Base-by-base conservation (phyloP, 2,113 vertebrate genomes). In the Lucifuga dentata region DNA sequence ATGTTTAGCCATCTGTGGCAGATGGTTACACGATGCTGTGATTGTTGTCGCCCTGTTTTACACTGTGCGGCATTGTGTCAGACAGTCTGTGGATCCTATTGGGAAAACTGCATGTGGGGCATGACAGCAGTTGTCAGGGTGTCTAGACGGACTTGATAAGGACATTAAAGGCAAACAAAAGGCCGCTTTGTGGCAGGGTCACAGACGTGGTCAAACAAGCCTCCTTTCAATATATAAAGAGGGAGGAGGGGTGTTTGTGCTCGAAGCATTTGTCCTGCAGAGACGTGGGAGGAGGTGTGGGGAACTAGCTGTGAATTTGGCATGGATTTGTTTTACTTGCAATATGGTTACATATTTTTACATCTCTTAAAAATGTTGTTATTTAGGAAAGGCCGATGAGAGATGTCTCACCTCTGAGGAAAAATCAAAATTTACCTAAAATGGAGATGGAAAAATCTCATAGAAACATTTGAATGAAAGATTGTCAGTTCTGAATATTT, bases 121-220 rank as follows among this genome's bases (percentile, higher is more conserved):
- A 32, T 57, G 73, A 83, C n/a, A 56, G 50, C 77, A 80, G 83
- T 67, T 92, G 84, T 91, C 86, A 88, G 85, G 81, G 84, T 88
- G 92, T 92, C 91, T 92, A 91, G 91, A 92, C 87, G 32, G 80
- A 83, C 87, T 84, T 90, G 88, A 92, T 90, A 88, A 90, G 89
- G 91, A 90, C 89, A 91, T 92, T 91, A 89, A 87, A 86, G 62
- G 77, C 85, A 88, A 83, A 91, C 88, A 92, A 90, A 88, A 76
- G 86, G 83, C 10, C 4, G 61, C 84, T 83, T 87, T 89, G 89
- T 80, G 52, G 60, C 20, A 8, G 35, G 89, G 84, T 89, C 85
- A 76, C 76, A 62, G 82, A 78, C 52, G 21, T 83, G 90, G 88
- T 88, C 88, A 81, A 79, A 86, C 61, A 81, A 68, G 69, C 49